Base-by-base conservation (phyloP, 2,797 vertebrate species). In the Tokudaia muenninki region DNA sequence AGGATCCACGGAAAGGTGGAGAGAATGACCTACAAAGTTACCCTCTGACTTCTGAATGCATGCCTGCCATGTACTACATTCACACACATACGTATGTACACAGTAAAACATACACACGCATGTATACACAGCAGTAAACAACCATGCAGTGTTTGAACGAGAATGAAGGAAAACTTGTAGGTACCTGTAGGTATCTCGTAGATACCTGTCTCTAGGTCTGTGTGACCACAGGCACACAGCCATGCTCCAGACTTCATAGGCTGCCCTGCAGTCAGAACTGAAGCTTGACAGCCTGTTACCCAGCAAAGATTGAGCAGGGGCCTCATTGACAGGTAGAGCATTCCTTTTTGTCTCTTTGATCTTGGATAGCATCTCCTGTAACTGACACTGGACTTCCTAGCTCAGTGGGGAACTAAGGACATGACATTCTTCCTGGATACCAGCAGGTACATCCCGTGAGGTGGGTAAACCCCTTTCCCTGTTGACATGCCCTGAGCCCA, bases 401-500 rank as follows among this genome's bases (percentile, higher is more conserved):
- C 2, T 44, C 5, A 1, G 1, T 21, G 19, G 57, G 41, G 2
- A 1, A 12, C 50, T 9, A 5, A 37, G 57, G n/a, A 4, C 13
- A 34, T 34, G 50, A 29, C 29, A 16, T 13, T 13, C 57, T 44
- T 55, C 14, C 14, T 3, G 24, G 55, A 52, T 24, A 10, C 10
- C 57, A 11, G 50, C 41, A 47, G 72, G n/a, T 22, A 79, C 47
- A 52, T 24, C 4, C 31, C 26, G 26, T 29, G 47, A 29, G 34
- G 16, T 79, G 13, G 34, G 34, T n/a, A 79, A 50, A 31, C 14
- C 14, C 22, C 59, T 50, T 79, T 55, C 34, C 47, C 61, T 50
- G 44, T n/a, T 26, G 16, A 24, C 16, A 22, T 37, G 10, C 34
- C 12, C 26, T 17, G 4, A 57, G 22, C 80, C 0, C 19, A 37